Base-by-base conservation (phyloP, 2,888 invertebrate species). In the Opisthograptis luteolata region DNA sequence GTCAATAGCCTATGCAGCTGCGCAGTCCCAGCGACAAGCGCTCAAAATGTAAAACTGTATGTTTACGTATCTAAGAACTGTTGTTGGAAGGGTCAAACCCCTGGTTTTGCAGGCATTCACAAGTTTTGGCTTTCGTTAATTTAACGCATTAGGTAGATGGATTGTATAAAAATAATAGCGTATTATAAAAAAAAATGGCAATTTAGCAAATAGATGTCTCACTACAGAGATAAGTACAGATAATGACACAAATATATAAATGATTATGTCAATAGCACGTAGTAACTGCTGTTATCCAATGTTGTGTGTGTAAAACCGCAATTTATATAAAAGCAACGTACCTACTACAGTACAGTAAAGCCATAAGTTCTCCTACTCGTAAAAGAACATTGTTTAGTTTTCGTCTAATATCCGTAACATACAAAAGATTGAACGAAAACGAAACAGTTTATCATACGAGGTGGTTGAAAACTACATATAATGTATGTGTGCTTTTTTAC, bases 1-100 rank as follows among this genome's bases (percentile, higher is more conserved):
- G 79, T 82, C 88, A 90, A 90, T 90, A 90, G 79, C 89, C 79
- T 49, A 78, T 82, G 78, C 56, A 76, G 53, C 12, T 83, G 85
- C 73, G 77, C 70, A 46, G 79, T 83, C 62, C 62, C 66, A 54
- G 41, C 62, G 61, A 64, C 74, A 35, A 66, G 73, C 68, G 69
- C 79, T 48, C 69, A 76, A 51, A 66, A 81, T 55, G 79, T 73
- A 75, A n/a, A 83, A 87, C 81, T 85, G 70, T 84, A 71, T 82
- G 81, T 85, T 88, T 81, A 82, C 84, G 57, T 85, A 84, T 64
- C 70, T 84, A 78, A 87, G 85, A 81, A 83, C 81, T 55, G 78
- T 85, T 73, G 77, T 84, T 74, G 85, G 59, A 71, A 58, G 42
- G 42, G 63, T 60, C 15, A 31, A 25, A 51, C 49, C 53, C 49